These are phyloP conservation scores for Upupa epops DNA, from an alignment of 2,113 vertebrate genomes.

Conservation along the genomic window DNA sequence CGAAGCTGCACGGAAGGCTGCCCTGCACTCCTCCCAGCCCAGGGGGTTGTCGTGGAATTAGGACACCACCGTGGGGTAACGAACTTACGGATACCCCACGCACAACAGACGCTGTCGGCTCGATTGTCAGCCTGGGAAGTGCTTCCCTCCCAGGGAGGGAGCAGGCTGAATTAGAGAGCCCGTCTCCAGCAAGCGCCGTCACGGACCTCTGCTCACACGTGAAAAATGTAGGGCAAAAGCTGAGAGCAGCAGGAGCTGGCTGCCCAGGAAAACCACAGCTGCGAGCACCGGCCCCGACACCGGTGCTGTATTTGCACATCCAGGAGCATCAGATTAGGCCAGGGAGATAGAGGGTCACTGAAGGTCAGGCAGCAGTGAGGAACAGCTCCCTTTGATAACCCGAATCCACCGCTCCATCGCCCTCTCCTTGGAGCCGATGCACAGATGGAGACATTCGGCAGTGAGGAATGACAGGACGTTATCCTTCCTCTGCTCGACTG, in stretches of 20 bases:
- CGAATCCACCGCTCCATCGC: fast-evolving
- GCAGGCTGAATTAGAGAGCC: not conserved
- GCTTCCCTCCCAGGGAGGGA: conserved; percentile 9
- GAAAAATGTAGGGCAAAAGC: not conserved
- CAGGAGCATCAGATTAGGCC: not conserved
- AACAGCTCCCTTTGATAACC: not conserved
- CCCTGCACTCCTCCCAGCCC: not conserved
- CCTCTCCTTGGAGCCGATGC: fast-evolving
- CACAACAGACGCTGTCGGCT: conserved; percentile 13
- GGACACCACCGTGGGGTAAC: not conserved
- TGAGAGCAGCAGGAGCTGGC: not conserved
- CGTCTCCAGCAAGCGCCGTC: not conserved
- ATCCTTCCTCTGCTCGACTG: not conserved
- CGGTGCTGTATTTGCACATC: fast-evolving
- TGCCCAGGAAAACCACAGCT: not conserved
- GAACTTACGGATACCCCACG: too few relatives aligned
- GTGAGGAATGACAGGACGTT: not conserved
- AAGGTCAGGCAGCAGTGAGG: not conserved
- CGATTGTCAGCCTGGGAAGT: conserved; percentile 29
- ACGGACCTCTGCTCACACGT: not conserved
- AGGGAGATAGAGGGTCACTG: not conserved
- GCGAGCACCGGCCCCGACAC: not conserved
- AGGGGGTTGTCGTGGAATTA: fast-evolving
- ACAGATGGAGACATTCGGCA: fast-evolving
- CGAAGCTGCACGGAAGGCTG: fast-evolving